A percentile compares a stretch with the other conserved stretches of the same genome.
Conservation (phyloP, 2,113 vertebrate species). For the Paramisgurnus dabryanus region DNA sequence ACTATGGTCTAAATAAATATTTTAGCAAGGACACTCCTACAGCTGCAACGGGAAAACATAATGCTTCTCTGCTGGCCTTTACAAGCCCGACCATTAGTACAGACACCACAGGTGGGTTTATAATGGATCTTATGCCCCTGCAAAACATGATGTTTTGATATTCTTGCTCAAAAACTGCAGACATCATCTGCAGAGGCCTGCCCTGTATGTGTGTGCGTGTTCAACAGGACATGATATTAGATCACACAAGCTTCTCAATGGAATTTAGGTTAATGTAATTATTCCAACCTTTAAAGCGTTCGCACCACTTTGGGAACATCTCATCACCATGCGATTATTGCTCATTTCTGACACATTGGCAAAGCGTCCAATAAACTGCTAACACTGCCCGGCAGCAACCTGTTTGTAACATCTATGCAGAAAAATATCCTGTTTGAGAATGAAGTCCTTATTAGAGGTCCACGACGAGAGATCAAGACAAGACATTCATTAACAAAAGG, state of each 20-base stretch:
- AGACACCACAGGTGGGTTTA: neutral
- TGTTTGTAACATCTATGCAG: neutral
- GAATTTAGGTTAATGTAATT: conserved; percentile 35
- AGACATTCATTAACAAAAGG: conserved; percentile 22
- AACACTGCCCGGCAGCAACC: neutral
- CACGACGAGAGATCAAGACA: neutral
- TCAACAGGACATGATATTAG: neutral
- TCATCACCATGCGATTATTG: neutral
- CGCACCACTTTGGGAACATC: neutral
- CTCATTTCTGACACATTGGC: neutral
- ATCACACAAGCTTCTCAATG: conserved; percentile 15
- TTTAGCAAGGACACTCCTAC: conserved; percentile 26
- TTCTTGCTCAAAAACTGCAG: neutral
- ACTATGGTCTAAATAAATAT: conserved; percentile 42
- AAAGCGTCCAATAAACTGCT: neutral
- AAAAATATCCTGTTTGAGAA: neutral
- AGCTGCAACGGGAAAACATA: neutral
- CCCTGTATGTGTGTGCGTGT: neutral
- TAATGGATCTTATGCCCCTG: neutral
- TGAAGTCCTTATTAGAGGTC: neutral
- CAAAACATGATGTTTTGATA: neutral
- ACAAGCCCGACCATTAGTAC: neutral
- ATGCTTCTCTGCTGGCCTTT: neutral
- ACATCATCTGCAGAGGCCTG: neutral
- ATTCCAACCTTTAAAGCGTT: neutral